These are phyloP conservation scores for Ptychadena robeensis DNA, from an alignment of 2,797 vertebrate genomes.

Conservation along the genomic window DNA sequence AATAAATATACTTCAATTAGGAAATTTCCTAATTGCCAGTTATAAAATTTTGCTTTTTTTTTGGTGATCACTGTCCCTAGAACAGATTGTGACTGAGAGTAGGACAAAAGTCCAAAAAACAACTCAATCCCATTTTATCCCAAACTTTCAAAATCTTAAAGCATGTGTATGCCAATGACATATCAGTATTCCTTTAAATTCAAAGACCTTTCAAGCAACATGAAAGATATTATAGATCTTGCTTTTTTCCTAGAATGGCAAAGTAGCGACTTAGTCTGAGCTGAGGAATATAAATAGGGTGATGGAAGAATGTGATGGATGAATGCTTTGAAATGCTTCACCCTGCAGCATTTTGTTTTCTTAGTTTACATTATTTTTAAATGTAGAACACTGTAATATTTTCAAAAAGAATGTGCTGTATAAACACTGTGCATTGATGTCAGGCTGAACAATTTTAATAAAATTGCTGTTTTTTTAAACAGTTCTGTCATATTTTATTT, in stretches of 20 bases:
- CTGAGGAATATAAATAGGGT: not conserved
- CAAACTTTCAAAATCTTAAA: not conserved
- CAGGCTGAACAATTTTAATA: constrained; percentile 81
- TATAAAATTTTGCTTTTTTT: too few relatives aligned
- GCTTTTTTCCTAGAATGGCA: not conserved
- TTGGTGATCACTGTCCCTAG: not conserved
- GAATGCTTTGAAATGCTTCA: constrained; percentile 17
- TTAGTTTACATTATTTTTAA: constrained; percentile 32
- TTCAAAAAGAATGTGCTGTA: constrained; percentile 62
- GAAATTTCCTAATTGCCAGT: not conserved
- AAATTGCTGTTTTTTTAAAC: constrained; percentile 76
- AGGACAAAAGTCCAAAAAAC: not conserved
- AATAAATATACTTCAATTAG: too few relatives aligned
- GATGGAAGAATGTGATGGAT: constrained; percentile 1
- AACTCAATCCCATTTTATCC: not conserved
- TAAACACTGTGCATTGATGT: constrained; percentile 75
- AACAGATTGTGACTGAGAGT: not conserved
- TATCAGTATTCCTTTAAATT: not conserved
- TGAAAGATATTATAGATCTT: not conserved
- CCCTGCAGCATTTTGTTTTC: constrained; percentile 29
- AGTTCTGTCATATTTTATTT: constrained; percentile 31
- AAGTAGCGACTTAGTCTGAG: constrained; percentile 2
- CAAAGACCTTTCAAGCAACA: not conserved
- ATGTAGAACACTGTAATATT: constrained; percentile 36
- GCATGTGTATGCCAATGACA: not conserved